phyloP scores from a whole-genome alignment of 2,113 vertebrate species.

The Rissa tridactyla region DNA sequence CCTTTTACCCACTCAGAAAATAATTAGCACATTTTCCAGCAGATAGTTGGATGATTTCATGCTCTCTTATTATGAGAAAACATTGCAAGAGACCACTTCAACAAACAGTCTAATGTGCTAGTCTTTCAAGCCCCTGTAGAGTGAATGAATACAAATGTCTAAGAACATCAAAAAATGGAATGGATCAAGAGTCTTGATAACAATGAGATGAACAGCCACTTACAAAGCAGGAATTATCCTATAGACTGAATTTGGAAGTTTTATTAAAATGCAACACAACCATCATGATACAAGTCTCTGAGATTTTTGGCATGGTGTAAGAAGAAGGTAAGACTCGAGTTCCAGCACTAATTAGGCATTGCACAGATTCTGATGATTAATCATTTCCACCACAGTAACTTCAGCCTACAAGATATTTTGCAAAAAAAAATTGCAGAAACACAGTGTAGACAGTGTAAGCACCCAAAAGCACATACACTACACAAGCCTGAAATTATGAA shows the following conservation, averaged over 20 bases:
- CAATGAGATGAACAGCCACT: neutral
- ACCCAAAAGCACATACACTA: neutral
- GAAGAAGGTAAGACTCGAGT: neutral
- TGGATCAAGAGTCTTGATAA: neutral
- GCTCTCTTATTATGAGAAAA: slow-evolving; percentile 30
- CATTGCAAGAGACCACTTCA: slow-evolving; percentile 41
- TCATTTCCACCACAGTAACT: slow-evolving; percentile 28
- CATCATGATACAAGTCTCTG: neutral
- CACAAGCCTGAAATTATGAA: neutral
- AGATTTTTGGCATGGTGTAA: neutral
- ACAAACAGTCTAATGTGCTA: neutral
- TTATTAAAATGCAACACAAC: neutral
- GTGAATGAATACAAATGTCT: neutral
- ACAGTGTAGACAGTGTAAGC: neutral
- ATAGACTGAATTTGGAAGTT: neutral
- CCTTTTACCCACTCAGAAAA: slow-evolving; percentile 31
- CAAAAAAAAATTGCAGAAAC: slow-evolving; percentile 9
- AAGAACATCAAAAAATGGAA: neutral
- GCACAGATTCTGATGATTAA: neutral
- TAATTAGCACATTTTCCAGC: slow-evolving; percentile 67
- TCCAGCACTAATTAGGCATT: neutral
- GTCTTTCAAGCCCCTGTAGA: neutral
- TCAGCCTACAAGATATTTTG: neutral
- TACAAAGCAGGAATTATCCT: neutral
- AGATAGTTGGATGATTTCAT: slow-evolving; percentile 48